These are phyloP conservation scores for Melangyna quadrimaculata DNA, from an alignment of 2,888 invertebrate genomes.

Conservation along the genomic window DNA sequence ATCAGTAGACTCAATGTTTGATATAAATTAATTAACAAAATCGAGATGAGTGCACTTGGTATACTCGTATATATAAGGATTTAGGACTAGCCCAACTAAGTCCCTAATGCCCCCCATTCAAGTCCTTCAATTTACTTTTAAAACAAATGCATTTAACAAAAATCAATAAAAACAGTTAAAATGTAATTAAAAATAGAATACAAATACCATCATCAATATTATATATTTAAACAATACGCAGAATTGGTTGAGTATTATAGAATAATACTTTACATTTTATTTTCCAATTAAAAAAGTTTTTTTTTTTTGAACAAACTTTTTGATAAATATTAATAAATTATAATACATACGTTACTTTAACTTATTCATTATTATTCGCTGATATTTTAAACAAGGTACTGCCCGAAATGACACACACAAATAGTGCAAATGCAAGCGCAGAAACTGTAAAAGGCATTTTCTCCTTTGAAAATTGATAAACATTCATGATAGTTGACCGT, in stretches of 20 bases:
- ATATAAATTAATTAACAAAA: constrained; percentile 52
- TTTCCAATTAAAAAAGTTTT: neutral
- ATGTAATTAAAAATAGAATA: constrained; percentile 44
- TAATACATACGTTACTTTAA: neutral
- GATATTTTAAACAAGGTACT: neutral
- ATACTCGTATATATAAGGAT: neutral
- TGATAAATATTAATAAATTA: neutral
- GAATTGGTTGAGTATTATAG: neutral
- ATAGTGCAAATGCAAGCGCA: too few relatives aligned
- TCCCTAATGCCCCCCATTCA: neutral
- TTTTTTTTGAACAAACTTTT: neutral
- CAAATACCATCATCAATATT: neutral
- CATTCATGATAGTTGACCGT: too few relatives aligned
- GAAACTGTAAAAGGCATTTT: too few relatives aligned
- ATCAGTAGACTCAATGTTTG: constrained; percentile 43
- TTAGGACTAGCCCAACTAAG: neutral
- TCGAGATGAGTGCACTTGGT: constrained; percentile 28
- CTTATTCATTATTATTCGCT: neutral
- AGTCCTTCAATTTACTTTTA: constrained; percentile 6
- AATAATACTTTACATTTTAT: constrained; percentile 16
- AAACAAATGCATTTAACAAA: constrained; percentile 14
- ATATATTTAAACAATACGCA: neutral
- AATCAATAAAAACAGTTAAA: constrained; percentile 39
- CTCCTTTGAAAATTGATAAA: too few relatives aligned
- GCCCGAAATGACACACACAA: too few relatives aligned